A percentile compares a stretch with the other conserved stretches of the same genome.
phyloP scores from a whole-genome alignment of 2,113 vertebrate genomes.

The Ancistrus triradiatus region DNA sequence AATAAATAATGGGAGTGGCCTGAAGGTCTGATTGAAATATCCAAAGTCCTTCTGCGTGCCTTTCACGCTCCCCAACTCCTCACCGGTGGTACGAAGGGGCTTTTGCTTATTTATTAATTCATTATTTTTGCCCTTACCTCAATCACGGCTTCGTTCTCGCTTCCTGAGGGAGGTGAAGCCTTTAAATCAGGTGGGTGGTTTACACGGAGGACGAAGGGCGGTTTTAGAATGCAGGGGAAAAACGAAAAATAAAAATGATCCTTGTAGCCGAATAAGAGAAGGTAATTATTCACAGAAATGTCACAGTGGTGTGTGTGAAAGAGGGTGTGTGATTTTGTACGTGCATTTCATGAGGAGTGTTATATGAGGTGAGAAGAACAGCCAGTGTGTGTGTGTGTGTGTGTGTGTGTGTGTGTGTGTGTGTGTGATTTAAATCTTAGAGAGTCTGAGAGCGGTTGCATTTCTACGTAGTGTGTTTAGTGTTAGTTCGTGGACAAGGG shows the following conservation, averaged over 20 bases:
- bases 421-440: not conserved
- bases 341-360: not conserved
- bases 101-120: conserved; percentile 55
- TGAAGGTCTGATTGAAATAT: conserved; percentile 42
- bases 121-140: conserved; percentile 40
- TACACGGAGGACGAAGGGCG: conserved; percentile 8
- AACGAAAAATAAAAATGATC: not conserved
- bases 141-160: conserved; percentile 14
- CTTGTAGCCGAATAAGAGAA: not conserved
- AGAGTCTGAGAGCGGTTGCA: not conserved
- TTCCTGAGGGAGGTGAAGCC: conserved; percentile 9
- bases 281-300: not conserved
- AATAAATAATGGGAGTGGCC: conserved; percentile 47
- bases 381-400: not conserved
- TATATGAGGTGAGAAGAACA: not conserved
- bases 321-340: not conserved
- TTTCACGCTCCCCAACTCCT: conserved; percentile 39
- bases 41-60: conserved; percentile 44
- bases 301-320: not conserved
- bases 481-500: not conserved
- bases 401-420: conserved; percentile 16
- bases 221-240: too few relatives aligned
- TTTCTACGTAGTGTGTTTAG: too few relatives aligned
- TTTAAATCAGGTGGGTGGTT: not conserved
- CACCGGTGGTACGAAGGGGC: conserved; percentile 9